phyloP scores from a whole-genome alignment of 2,888 invertebrate genomes.

The Ectemnius continuus region DNA sequence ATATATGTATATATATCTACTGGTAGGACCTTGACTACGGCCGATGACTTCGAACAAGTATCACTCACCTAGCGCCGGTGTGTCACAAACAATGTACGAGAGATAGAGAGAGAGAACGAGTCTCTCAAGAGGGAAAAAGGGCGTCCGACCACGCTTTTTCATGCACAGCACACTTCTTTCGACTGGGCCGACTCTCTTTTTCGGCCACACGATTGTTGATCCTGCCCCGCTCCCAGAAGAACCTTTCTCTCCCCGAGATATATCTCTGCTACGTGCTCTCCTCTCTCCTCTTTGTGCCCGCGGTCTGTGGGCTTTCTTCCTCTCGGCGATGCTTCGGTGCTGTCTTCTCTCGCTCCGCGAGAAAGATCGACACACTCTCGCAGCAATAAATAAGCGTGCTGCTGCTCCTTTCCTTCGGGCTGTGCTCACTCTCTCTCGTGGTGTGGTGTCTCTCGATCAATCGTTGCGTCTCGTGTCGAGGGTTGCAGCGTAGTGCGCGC shows the following conservation, averaged over 20 bases:
- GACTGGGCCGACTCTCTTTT: slow-evolving; percentile 6
- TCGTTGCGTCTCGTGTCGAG: slow-evolving; percentile 3
- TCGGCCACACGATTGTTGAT: not conserved
- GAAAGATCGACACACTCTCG: not conserved
- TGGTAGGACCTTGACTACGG: slow-evolving; percentile 43
- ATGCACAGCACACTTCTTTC: slow-evolving; percentile 42
- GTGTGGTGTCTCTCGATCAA: too few relatives aligned
- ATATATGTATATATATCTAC: slow-evolving; percentile 9
- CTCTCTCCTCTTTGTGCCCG: not conserved
- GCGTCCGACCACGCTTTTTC: slow-evolving; percentile 17
- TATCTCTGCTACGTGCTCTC: too few relatives aligned
- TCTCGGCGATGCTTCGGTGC: too few relatives aligned
- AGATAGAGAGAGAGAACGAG: slow-evolving; percentile 15
- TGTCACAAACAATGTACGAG: slow-evolving; percentile 40
- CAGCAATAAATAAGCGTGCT: not conserved
- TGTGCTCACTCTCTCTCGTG: too few relatives aligned
- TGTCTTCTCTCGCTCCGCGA: not conserved
- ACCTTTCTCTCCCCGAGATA: too few relatives aligned
- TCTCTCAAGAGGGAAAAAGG: slow-evolving; percentile 18
- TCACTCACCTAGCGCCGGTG: slow-evolving; percentile 45
- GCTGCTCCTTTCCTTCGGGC: too few relatives aligned
- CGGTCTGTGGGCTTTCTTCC: not conserved
- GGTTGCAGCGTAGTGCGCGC: slow-evolving; percentile 20
- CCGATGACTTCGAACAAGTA: slow-evolving; percentile 44
- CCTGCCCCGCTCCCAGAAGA: too few relatives aligned